Conservation (phyloP, 2,797 vertebrate genomes). For the Strix occidentalis region DNA sequence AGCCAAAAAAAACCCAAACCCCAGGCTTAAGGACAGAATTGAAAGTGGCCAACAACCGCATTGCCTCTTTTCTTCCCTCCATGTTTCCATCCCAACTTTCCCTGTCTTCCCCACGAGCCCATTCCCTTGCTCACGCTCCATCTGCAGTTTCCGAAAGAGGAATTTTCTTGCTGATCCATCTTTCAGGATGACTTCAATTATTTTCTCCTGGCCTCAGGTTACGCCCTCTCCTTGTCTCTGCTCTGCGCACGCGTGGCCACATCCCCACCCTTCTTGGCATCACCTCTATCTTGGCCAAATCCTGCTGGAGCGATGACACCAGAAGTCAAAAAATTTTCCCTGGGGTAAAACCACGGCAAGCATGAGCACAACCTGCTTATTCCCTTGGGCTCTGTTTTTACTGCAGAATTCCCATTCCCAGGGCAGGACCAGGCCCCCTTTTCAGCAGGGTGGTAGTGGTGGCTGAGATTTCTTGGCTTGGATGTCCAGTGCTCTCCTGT, state of each 20-base stretch:
- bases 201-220: background rate
- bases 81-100: fast-evolving
- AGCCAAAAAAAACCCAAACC: background rate
- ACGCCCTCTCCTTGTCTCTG: background rate
- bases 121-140: background rate
- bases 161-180: background rate
- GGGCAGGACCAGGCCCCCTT: background rate
- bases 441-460: background rate
- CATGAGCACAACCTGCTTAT: background rate
- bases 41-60: background rate
- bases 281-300: background rate
- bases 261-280: background rate
- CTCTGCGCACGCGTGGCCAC: fast-evolving
- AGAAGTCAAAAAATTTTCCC: background rate
- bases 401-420: background rate
- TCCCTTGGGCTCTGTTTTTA: background rate
- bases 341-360: fast-evolving
- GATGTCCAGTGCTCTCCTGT: background rate
- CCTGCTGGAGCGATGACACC: background rate
- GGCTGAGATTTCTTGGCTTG: background rate
- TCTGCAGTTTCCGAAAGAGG: background rate
- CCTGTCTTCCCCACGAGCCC: fast-evolving
- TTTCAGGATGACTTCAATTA: background rate
- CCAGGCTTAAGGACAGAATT: background rate
- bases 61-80: background rate